Base-by-base conservation (phyloP, 2,113 vertebrate genomes). In the Sinocyclocheilus rhinocerous region DNA sequence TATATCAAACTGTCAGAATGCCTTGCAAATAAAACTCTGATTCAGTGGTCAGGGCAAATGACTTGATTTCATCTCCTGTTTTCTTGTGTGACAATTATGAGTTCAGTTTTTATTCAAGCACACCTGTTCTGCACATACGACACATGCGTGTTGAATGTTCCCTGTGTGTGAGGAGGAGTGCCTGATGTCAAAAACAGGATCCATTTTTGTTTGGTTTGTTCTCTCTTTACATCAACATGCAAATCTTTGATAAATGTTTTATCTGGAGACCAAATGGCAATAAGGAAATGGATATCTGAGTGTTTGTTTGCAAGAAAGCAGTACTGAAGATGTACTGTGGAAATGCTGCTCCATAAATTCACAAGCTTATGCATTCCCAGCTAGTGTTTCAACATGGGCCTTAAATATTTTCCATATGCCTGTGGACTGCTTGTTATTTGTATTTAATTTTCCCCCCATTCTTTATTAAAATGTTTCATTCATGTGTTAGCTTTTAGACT, bases 331-430 rank as follows among this genome's bases (percentile, higher is more conserved):
- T 88, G 90, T 87, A 11, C 22, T 77, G 45, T 69, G 26, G 82
- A 90, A 86, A 73, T 89, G 90, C 1, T 5, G 86, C 84, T 84
- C 86, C 77, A 8, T 4, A 79, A 87, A 65, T 90, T 72, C 26
- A 67, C 69, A 79, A 88, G 39, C 42, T 57, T 87, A 84, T 85
- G 84, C 69, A 57, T 87, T 48, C 16, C 39, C 89, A 88, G 84
- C 90, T 91, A 90, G 88, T 88, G 65, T 91, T 78, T 89, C 59
- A 67, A 90, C 90, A 86, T 39, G 90, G 91, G 93, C 92, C 92
- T 93, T 94, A 93, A 93, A 87, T 91, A 87, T 55, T 18, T 57
- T 18, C 16, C 84, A 86, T 84, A 87, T 1, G 45, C 90, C 89
- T 90, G 81, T 88, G 36, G 48, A 57, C 12, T 45, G 36, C 20